Evolutionary conservation across 2,797 vertebrate genomes (phyloP), one percentile per base, ranked within the genome.

Genomic region (Sebastolobus altivelis): DNA sequence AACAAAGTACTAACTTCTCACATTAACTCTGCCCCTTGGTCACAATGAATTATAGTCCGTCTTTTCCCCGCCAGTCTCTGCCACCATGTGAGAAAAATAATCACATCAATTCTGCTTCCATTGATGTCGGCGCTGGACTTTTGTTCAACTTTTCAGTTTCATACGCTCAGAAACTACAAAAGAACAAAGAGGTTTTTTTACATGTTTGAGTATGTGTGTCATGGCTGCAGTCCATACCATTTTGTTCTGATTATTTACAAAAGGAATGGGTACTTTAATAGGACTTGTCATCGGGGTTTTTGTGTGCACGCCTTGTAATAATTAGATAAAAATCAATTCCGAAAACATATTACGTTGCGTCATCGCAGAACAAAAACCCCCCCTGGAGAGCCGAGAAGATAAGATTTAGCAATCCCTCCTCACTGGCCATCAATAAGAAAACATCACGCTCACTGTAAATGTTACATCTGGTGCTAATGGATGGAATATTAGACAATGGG

Each of bases 71-170:
- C 40, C 59, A 55, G 67, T 54, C 58, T 78, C 60, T 66, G n/a
- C 35, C 52, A 61, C 35, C 68, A 77, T 56, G 60, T 40, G 61
- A 71, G 33, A 33, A n/a, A 54, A 75, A 68, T 68, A 82, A 79
- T 79, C 72, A 52, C 40, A 72, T 75, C 25, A 80, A 33, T 75
- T 78, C 66, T 65, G 70, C 60, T 84, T 81, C 59, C n/a, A 73
- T 10, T 65, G 52, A 68, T 73, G 72, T 72, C 22, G 4, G 9
- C 25, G 0, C 60, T 40, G 40, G 31, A 60, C 69, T 55, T 74
- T 54, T 52, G 27, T 60, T 69, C 8, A 60, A 56, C 49, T 43
- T 65, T 29, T 65, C 13, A 56, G 2, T 65, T 76, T 65, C 62
- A 59, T 40, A 20, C 37, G 14, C 40, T 77, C 38, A 56, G 35